A percentile compares a stretch with the other conserved stretches of the same genome.
Evolutionary conservation across 2,888 invertebrate genomes (phyloP).

Genomic region (Nysson spinosus): DNA sequence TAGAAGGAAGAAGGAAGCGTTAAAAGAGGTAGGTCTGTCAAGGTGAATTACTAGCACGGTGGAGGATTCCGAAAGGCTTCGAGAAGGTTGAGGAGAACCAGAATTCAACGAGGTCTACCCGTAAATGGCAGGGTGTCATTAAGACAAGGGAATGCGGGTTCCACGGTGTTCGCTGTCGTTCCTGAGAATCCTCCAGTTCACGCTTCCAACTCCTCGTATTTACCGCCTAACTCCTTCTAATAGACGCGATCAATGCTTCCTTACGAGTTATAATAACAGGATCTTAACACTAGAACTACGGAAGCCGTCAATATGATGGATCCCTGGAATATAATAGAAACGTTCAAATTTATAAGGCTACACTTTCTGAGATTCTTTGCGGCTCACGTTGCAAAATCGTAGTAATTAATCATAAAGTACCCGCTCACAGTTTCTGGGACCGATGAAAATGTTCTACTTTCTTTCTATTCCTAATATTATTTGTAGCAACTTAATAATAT

Average conservation of each 20-base stretch:
- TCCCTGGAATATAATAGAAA: too few relatives aligned
- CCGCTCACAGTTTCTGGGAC: too few relatives aligned
- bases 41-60: slow-evolving; percentile 51
- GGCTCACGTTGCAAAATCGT: too few relatives aligned
- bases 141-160: slow-evolving; percentile 42
- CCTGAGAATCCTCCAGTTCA: slow-evolving; percentile 40
- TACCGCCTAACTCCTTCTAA: slow-evolving; percentile 29
- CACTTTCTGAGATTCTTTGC: too few relatives aligned
- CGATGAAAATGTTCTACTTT: too few relatives aligned
- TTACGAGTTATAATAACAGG: slow-evolving; percentile 12
- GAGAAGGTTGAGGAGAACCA: slow-evolving; percentile 20
- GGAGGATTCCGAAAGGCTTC: slow-evolving; percentile 32
- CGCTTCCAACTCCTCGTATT: slow-evolving; percentile 29
- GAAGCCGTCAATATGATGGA: too few relatives aligned
- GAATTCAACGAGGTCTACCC: slow-evolving; percentile 31
- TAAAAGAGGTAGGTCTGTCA: slow-evolving; percentile 47
- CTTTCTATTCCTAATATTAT: too few relatives aligned
- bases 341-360: too few relatives aligned
- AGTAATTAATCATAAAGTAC: too few relatives aligned
- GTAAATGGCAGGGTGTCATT: slow-evolving; percentile 59
- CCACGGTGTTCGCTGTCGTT: slow-evolving; percentile 30
- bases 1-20: slow-evolving; percentile 41
- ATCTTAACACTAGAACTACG: too few relatives aligned
- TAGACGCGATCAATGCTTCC: slow-evolving; percentile 27
- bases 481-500: too few relatives aligned